Evolutionary conservation across 2,888 invertebrate genomes (phyloP), one percentile per base, ranked within the genome.

Genomic region (Brenthis ino): DNA sequence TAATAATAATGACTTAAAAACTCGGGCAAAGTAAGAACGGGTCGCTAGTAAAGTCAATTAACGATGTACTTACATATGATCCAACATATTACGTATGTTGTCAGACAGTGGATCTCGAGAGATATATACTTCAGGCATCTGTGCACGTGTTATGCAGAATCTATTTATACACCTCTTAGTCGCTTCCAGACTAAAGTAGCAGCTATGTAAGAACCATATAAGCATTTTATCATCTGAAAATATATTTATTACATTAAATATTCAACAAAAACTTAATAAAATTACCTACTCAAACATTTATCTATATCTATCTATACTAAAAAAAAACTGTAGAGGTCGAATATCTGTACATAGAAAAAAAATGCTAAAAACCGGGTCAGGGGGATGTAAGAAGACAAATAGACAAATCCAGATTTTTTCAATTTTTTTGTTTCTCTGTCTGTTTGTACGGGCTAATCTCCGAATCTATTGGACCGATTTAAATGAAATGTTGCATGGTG

Each of bases 201-300:
- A 94, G 73, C 94, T 93, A 79, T 92, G 92, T 1, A 95, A 81
- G 76, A 95, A 95, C 79, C 94, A 92, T 74, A 82, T 80, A 28
- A 95, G 74, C 74, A 94, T 79, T 12, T 82, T 73, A 68, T 94
- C 94, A 77, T 93, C 95, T 33, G 58, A 51, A 16, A 57, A 55
- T 48, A 12, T 6, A 6, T 33, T 33, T 12, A 5, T 43, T 57
- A 12, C 16, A 37, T 8, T n/a, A 33, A 11, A n/a, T 12, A 56
- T 1, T 14, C 14, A 14, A 14, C 3, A 51, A 14, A 20, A 6
- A 24, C 12, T 2, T 4, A 11, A 24, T 54, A 14, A 54, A 54
- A 54, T 3, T 37, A 20, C 20, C 20, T 20, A 37, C 37, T 37
- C 37, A 37, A 37, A 37, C 8, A 8, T 37, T 37, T 28, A 28